Percentiles rank a stretch among this genome's conserved stretches.
Conservation (phyloP, 2,888 invertebrate genomes). For the Vanessa cardui region DNA sequence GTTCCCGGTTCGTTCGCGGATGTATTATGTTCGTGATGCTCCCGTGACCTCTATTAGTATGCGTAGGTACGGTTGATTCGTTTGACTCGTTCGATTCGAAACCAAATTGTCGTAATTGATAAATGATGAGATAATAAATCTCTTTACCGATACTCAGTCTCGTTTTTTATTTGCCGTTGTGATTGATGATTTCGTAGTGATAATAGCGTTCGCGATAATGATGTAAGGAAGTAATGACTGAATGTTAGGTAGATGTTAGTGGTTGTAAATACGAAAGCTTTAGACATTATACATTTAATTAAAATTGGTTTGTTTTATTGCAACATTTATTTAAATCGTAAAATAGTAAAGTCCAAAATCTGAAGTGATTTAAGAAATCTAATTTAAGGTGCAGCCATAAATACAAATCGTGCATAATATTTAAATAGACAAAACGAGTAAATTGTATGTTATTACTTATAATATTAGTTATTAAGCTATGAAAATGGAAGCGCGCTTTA, state of each 20-base stretch:
- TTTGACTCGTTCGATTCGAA: conserved; percentile 61
- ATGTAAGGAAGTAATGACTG: conserved; percentile 79
- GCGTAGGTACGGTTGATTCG: conserved; percentile 65
- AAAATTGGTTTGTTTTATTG: conserved; percentile 60
- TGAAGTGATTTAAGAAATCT: not conserved
- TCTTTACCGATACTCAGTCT: conserved; percentile 77
- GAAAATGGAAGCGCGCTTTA: conserved; percentile 42
- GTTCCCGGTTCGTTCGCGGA: conserved; percentile 17
- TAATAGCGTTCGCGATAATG: conserved; percentile 80
- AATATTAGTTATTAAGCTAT: conserved; percentile 10
- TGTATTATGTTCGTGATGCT: conserved; percentile 20
- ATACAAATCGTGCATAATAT: conserved; percentile 1
- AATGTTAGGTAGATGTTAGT: conserved; percentile 77
- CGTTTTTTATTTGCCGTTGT: conserved; percentile 78
- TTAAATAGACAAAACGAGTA: not conserved
- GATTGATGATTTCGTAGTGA: conserved; percentile 77
- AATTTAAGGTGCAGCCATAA: not conserved
- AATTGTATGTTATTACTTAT: not conserved
- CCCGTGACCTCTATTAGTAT: conserved; percentile 52
- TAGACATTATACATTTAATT: conserved; percentile 81
- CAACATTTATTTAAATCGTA: conserved; percentile 17
- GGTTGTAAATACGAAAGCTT: conserved; percentile 79
- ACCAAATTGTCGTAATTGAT: conserved; percentile 65
- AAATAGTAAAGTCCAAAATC: not conserved
- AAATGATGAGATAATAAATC: conserved; percentile 66